Percentiles rank a stretch among this genome's conserved stretches.
Evolutionary conservation across 2,113 vertebrate species (phyloP).

Genomic region (Merops nubicus): DNA sequence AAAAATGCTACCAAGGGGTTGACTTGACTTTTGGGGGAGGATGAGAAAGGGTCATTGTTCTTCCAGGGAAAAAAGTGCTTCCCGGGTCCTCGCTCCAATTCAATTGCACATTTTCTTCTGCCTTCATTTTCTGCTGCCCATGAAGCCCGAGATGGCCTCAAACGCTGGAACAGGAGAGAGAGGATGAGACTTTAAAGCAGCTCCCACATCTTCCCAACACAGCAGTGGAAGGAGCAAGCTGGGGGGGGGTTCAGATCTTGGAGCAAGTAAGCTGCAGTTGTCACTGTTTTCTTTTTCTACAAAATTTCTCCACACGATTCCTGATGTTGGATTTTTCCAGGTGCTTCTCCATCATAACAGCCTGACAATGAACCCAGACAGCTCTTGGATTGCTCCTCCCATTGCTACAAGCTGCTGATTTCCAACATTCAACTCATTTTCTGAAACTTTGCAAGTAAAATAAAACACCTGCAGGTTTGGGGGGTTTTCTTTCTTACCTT

Average conservation of each 20-base stretch:
- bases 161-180: background rate
- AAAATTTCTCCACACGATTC: background rate
- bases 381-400: background rate
- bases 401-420: background rate
- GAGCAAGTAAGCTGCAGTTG: background rate
- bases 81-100: background rate
- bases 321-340: background rate
- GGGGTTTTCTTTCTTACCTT: background rate
- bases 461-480: rapidly evolving
- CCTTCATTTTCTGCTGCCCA: background rate
- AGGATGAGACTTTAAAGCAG: background rate
- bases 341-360: background rate
- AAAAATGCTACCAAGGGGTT: rapidly evolving
- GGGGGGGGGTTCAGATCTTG: background rate
- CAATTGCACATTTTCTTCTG: background rate
- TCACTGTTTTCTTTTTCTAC: no score
- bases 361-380: background rate
- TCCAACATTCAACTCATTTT: background rate
- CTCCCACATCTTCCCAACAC: background rate
- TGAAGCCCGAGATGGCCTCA: background rate
- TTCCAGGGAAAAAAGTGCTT: background rate
- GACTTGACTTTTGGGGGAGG: background rate
- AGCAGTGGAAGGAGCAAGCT: background rate
- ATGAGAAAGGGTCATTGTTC: background rate
- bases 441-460: background rate